Evolutionary conservation across 2,888 invertebrate genomes (phyloP), one percentile per base, ranked within the genome.

Genomic region (Phaedon cochleariae): DNA sequence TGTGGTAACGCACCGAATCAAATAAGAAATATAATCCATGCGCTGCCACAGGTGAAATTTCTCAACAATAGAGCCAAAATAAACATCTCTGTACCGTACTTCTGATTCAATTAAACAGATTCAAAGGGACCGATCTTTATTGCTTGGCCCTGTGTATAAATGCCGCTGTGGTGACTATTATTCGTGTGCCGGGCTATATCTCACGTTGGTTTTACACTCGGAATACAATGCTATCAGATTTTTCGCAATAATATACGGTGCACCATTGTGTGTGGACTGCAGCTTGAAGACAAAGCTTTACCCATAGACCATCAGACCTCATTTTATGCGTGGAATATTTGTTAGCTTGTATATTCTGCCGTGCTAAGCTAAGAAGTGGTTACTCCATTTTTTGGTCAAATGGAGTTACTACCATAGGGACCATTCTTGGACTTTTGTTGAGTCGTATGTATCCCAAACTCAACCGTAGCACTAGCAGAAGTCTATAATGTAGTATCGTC

Each of bases 101-200:
- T 67, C 65, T 69, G 54, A 69, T 69, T 69, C 67, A 65, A 65
- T 63, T 69, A 69, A 67, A 64, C 63, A 60, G 61, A 63, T 63
- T 69, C 69, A 69, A 69, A 69, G 57, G 59, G 49, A 51, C 62
- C 69, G 66, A 34, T 55, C 62, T 59, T 59, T 59, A 62, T 62
- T 48, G 46, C 54, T 20, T 17, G 17, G 45, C 12, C 26, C 10
- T 29, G 45, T 29, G 41, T 6, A 6, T 41, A 41, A 41, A 41
- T 12, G 45, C 57, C 17, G 57, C 57, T 26, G 15, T 15, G 46
- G 57, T 57, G 29, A 45, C 45, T 46, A 45, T 57, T 57, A 29
- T 57, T 22, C 18, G 20, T 26, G 29, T 26, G 46, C 45, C 17
- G 57, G 57, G 46, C 46, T 29, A 51, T 34, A 45, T 48, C 46